Conservation (phyloP, 2,113 vertebrate genomes). For the Sinocyclocheilus rhinocerous region DNA sequence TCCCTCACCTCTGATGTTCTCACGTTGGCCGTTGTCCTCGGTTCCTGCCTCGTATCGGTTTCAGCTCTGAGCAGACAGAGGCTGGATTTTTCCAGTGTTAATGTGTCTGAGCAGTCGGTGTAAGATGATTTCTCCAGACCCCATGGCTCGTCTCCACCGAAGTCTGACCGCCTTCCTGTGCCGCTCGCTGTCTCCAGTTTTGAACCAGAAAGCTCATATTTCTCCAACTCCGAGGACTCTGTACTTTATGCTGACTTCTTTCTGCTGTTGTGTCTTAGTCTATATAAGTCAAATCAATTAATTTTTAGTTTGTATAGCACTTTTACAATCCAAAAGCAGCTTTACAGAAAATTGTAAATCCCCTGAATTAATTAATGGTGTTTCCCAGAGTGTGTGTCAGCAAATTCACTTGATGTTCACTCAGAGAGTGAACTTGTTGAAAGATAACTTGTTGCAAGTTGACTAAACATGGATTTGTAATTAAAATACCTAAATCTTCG, state of each 20-base stretch:
- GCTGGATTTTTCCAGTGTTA: conserved; percentile 44
- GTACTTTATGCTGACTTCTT: conserved; percentile 5
- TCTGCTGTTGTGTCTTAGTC: neutral
- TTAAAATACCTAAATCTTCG: too few species aligned
- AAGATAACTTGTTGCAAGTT: too few species aligned
- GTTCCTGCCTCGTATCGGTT: neutral
- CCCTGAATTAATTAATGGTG: too few species aligned
- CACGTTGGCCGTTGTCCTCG: neutral
- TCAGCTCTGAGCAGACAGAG: neutral
- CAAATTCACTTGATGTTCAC: neutral
- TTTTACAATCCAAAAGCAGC: neutral
- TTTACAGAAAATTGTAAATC: neutral
- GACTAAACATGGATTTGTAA: too few species aligned
- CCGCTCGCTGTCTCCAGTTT: conserved; percentile 48
- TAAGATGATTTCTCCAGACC: conserved; percentile 70
- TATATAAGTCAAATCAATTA: neutral
- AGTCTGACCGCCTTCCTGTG: conserved; percentile 65
- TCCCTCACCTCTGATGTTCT: neutral
- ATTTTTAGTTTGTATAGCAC: neutral
- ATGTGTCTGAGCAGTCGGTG: conserved; percentile 24
- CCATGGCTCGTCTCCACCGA: conserved; percentile 55
- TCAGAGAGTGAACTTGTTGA: neutral
- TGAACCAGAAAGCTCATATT: conserved; percentile 44
- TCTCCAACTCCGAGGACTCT: neutral
- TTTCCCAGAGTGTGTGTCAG: too few species aligned